A percentile compares a stretch with the other conserved stretches of the same genome.
phyloP scores from a whole-genome alignment of 2,113 vertebrate genomes.

The Chiloscyllium plagiosum region DNA sequence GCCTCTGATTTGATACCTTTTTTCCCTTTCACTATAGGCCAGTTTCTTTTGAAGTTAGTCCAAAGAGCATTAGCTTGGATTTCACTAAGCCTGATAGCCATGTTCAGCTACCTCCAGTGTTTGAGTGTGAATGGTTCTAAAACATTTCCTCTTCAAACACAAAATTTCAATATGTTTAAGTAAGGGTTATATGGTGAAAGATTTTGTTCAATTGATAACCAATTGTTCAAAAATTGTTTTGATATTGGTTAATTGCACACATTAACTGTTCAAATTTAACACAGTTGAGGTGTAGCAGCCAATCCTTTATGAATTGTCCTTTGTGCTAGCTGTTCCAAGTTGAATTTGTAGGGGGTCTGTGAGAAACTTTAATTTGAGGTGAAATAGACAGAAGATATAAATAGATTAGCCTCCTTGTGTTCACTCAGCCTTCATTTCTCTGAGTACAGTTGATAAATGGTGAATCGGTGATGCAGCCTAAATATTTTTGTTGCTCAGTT shows the following conservation, averaged over 20 bases:
- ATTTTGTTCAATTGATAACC: not conserved
- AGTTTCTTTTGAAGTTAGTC: not conserved
- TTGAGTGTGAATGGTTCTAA: not conserved
- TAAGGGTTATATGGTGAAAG: not conserved
- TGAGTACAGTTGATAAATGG: not conserved
- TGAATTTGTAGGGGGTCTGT: not conserved
- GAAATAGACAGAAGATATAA: not conserved
- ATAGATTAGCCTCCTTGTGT: not conserved
- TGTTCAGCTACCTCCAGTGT: not conserved
- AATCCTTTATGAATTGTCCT: not conserved
- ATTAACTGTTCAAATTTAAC: not conserved
- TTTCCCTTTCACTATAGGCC: not conserved
- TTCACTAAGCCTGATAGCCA: not conserved
- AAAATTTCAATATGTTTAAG: conserved; percentile 1
- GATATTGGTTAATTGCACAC: not conserved
- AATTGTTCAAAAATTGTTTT: not conserved
- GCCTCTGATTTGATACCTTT: not conserved
- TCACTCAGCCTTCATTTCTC: not conserved
- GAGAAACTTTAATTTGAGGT: not conserved
- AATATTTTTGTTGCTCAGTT: not conserved
- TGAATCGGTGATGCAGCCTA: not conserved
- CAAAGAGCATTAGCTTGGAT: not conserved
- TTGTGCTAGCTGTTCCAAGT: not conserved
- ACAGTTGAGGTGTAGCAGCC: not conserved
- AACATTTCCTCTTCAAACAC: not conserved